These are phyloP conservation scores for Rhaphigaster nebulosa DNA, from an alignment of 2,888 invertebrate species.

Conservation along the genomic window DNA sequence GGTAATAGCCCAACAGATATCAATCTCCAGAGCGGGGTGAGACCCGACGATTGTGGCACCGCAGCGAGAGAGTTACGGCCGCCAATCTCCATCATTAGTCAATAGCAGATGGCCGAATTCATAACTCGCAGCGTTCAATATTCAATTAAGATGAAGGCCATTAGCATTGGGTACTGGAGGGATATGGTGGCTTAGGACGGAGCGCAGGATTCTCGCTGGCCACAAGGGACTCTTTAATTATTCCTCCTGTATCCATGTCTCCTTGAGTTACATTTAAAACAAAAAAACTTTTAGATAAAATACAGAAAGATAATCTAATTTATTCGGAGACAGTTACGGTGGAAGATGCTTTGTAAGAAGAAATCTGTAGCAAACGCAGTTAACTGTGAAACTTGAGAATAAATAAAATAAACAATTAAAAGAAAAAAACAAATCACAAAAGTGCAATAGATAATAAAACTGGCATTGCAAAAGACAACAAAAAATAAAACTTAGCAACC, in stretches of 20 bases:
- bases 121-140: neutral
- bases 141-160: conserved; percentile 6
- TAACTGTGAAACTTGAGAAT: too few relatives aligned
- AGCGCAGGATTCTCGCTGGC: neutral
- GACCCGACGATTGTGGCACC: neutral
- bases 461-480: too few relatives aligned
- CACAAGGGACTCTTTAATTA: neutral
- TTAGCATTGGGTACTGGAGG: neutral
- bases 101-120: conserved; percentile 11
- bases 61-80: neutral
- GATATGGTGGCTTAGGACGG: neutral
- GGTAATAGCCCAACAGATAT: conserved; percentile 5
- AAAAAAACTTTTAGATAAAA: neutral
- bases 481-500: too few relatives aligned
- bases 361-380: too few relatives aligned
- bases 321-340: too few relatives aligned
- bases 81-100: conserved; percentile 34
- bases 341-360: too few relatives aligned
- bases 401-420: too few relatives aligned
- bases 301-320: neutral
- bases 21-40: neutral
- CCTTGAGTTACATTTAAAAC: neutral
- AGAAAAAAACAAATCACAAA: too few relatives aligned
- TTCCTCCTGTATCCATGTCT: neutral
- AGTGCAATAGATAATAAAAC: too few relatives aligned